Evolutionary conservation across 2,113 vertebrate genomes (phyloP).

Genomic region (Osmerus eperlanus): DNA sequence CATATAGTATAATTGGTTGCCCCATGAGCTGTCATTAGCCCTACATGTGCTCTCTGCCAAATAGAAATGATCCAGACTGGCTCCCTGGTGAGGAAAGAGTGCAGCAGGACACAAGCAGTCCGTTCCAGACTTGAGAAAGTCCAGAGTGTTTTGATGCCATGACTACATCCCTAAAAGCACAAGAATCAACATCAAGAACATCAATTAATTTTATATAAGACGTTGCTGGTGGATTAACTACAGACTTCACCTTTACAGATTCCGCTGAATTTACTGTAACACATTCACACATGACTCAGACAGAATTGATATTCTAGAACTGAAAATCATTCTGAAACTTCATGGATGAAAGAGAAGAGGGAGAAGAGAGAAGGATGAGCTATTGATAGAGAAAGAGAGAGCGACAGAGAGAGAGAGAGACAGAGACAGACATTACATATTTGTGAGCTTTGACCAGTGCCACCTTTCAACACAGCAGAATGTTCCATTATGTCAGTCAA

Average conservation of each 20-base stretch:
- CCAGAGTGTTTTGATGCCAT: conserved; percentile 5
- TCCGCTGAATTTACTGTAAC: too few species aligned
- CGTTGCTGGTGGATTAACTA: too few species aligned
- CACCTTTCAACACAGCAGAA: not conserved
- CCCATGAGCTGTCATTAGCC: not conserved
- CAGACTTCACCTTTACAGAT: too few species aligned
- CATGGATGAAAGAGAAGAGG: too few species aligned
- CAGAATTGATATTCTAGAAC: too few species aligned
- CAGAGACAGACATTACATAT: not conserved
- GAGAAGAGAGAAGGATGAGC: too few species aligned
- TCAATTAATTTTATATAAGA: not conserved
- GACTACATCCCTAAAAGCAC: conserved; percentile 5
- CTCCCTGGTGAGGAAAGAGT: conserved; percentile 7
- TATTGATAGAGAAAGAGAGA: not conserved
- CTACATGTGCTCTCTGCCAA: conserved; percentile 8
- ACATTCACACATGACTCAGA: too few species aligned
- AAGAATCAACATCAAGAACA: not conserved
- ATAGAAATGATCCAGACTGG: conserved; percentile 23
- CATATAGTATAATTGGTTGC: conserved; percentile 13
- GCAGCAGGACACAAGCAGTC: not conserved
- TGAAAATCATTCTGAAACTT: not conserved
- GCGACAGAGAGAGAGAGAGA: not conserved
- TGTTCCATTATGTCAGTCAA: not conserved
- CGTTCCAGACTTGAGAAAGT: not conserved
- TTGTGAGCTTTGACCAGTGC: not conserved